These are phyloP conservation scores for Oreochromis grahami DNA, from an alignment of 2,797 vertebrate species.

Conservation along the genomic window DNA sequence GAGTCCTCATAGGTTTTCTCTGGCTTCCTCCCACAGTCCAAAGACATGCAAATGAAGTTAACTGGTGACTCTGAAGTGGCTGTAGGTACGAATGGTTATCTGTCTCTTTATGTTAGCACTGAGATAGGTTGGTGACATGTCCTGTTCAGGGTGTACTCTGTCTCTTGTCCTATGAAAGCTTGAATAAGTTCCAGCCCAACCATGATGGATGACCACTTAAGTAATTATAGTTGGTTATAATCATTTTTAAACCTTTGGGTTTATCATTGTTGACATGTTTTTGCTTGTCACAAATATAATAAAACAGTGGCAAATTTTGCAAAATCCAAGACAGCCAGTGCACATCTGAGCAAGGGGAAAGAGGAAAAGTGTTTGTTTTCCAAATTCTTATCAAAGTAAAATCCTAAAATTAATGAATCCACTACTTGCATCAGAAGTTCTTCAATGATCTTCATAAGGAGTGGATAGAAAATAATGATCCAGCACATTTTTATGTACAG, in stretches of 20 bases:
- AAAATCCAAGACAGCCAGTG: neutral
- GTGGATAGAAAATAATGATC: neutral
- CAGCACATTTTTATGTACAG: fast-evolving
- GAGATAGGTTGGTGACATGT: neutral
- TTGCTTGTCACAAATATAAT: neutral
- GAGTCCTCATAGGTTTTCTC: fast-evolving
- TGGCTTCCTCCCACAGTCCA: neutral
- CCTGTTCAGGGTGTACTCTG: neutral
- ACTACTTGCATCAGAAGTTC: neutral
- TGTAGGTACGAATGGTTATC: fast-evolving
- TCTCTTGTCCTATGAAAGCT: neutral
- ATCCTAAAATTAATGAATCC: neutral
- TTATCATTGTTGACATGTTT: neutral
- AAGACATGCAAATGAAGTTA: neutral
- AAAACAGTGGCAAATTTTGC: neutral
- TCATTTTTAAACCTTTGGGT: neutral
- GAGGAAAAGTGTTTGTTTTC: neutral
- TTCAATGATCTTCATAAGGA: neutral
- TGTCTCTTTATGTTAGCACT: neutral
- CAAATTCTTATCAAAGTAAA: neutral
- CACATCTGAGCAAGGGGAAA: neutral
- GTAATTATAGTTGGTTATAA: neutral
- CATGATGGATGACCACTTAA: neutral
- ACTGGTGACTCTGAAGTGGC: neutral
- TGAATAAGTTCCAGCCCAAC: neutral